Base-by-base conservation (phyloP, 2,797 vertebrate species). In the Sebastes nivosus region DNA sequence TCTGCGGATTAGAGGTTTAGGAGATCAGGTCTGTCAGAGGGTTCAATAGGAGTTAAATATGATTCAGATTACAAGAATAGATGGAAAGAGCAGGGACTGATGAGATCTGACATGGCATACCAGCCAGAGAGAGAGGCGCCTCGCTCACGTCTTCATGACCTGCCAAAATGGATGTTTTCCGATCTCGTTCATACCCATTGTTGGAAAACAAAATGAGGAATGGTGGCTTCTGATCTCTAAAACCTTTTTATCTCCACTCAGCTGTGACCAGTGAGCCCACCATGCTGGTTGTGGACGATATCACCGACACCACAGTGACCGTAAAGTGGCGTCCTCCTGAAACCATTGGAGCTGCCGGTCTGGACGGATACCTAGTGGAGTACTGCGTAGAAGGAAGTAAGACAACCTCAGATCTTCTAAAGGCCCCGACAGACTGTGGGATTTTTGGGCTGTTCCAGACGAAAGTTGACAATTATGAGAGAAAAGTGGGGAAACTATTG, bases 311-410 rank as follows among this genome's bases (percentile, higher is more conserved):
- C 52, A 90, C 96, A 0, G 97, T 99, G 79, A 99, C 99, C 0
- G 95, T 99, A 92, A 99, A 98, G 87, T 99, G 99, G 99, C 96
- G 99, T 60, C 99, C 98, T 4, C 99, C 99, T 12, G 99, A 99
- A 88, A 97, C 97, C 81, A 99, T 99, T 0, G 99, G 99, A 36
- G 99, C 99, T 0, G 99, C 98, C 14, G 99, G 99, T 72, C 93
- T 99, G 90, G 98, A 99, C 0, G 99, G 99, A 87, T 99, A 99
- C 87, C 89, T 97, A 81, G 91, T 99, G 92, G 98, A 99, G 88
- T 99, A 99, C 92, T 98, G 98, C 94, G 79, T 98, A 57, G 99
- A 99, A 98, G 99, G 97, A 97, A 96, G 99, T 99, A 94, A 97
- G 98, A 95, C 65, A 72, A 60, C 30, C 9, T 61, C 20, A 24